A percentile compares a stretch with the other conserved stretches of the same genome.
phyloP scores from a whole-genome alignment of 2,113 vertebrate species.

The Rhinoptilus africanus region DNA sequence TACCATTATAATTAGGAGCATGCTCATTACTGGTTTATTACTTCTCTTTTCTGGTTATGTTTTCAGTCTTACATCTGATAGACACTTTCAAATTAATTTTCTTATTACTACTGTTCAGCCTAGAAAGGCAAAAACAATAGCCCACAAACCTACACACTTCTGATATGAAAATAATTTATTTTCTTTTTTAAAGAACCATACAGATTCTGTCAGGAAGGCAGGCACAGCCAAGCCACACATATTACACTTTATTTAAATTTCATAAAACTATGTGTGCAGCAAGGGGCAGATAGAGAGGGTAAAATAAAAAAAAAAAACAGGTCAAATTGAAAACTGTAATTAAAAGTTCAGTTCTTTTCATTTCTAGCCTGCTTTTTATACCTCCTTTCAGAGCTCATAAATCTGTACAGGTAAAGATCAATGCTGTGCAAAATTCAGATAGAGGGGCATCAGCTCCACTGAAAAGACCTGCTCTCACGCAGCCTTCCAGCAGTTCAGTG shows the following conservation, averaged over 20 bases:
- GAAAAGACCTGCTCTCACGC: neutral
- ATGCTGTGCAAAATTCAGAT: neutral
- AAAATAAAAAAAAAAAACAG: neutral
- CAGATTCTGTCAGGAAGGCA: neutral
- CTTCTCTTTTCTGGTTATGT: neutral
- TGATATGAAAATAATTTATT: neutral
- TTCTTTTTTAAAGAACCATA: neutral
- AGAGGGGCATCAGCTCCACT: neutral
- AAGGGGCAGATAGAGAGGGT: neutral
- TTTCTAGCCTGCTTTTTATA: neutral
- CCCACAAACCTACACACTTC: neutral
- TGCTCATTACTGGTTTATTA: neutral
- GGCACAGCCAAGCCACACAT: neutral
- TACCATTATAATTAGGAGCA: neutral
- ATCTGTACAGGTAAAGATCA: neutral
- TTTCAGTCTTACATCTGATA: neutral
- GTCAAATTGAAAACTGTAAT: neutral
- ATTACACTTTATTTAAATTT: neutral
- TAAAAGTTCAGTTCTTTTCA: neutral
- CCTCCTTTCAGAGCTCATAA: neutral
- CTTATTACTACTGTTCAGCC: neutral
- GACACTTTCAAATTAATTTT: neutral
- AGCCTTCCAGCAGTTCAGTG: neutral
- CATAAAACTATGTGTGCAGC: neutral
- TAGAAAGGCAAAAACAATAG: neutral